A percentile compares a stretch with the other conserved stretches of the same genome.
These are phyloP conservation scores for Spilarctia lutea DNA, from an alignment of 2,888 invertebrate genomes.

Conservation along the genomic window DNA sequence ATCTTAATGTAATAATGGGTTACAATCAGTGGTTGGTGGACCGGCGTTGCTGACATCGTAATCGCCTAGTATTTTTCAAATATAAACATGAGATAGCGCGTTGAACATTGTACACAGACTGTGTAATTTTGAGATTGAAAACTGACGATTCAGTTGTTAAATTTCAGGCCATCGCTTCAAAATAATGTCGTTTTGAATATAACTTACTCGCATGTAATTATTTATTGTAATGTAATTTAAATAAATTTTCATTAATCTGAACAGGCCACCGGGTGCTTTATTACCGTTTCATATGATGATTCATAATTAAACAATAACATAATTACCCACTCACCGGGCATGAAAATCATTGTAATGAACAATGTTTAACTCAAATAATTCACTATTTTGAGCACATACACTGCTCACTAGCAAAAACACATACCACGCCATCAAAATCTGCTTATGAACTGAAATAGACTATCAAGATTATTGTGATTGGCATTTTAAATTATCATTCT, in stretches of 20 bases:
- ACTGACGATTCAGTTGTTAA: neutral
- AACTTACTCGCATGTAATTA: too few relatives aligned
- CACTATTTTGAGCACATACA: conserved; percentile 56
- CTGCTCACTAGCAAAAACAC: conserved; percentile 50
- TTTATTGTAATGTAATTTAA: too few relatives aligned
- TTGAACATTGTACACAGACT: neutral
- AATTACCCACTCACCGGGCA: conserved; percentile 79
- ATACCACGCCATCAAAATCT: conserved; percentile 44
- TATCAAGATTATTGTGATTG: conserved; percentile 19
- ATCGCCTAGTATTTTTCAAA: neutral
- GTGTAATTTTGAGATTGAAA: too few relatives aligned
- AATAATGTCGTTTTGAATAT: too few relatives aligned
- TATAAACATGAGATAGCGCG: neutral
- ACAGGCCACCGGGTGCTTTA: too few relatives aligned
- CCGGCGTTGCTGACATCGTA: too few relatives aligned
- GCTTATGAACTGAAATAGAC: conserved; percentile 30
- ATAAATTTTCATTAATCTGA: neutral
- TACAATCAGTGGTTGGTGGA: too few relatives aligned
- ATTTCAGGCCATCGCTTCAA: neutral
- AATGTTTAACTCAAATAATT: conserved; percentile 73
- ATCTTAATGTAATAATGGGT: too few relatives aligned
- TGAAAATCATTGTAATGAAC: conserved; percentile 87
- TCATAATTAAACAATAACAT: neutral
- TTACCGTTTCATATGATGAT: too few relatives aligned
- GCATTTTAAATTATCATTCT: conserved; percentile 15